phyloP scores from a whole-genome alignment of 1,140 invertebrate genomes.

The Pseudomyrmex cubaensis region DNA sequence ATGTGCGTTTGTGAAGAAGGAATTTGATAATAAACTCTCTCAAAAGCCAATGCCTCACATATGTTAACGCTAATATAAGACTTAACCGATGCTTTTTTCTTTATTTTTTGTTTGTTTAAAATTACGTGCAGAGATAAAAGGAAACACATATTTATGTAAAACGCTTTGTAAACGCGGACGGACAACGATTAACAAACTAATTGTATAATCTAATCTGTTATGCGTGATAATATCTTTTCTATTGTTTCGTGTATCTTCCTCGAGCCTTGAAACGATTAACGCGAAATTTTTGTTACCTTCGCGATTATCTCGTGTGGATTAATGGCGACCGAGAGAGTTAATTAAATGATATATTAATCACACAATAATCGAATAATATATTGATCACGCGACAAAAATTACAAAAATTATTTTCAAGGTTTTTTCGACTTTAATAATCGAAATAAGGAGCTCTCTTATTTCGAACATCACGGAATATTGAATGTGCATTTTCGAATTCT shows the following conservation, averaged over 20 bases:
- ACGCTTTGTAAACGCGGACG: background rate
- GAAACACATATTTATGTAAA: too few relatives aligned
- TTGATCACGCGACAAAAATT: background rate
- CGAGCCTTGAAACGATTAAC: conserved; percentile 6
- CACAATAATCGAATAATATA: too few relatives aligned
- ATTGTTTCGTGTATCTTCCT: background rate
- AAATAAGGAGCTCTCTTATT: too few relatives aligned
- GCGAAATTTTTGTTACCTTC: background rate
- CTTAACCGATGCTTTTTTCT: too few relatives aligned
- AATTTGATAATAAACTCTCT: conserved; percentile 2
- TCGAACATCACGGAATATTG: too few relatives aligned
- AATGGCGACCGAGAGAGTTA: background rate
- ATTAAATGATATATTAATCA: too few relatives aligned
- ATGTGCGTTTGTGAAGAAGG: background rate
- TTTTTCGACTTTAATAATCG: background rate
- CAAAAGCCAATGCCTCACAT: background rate
- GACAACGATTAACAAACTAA: conserved; percentile 30
- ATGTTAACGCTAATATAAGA: too few relatives aligned
- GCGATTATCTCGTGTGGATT: background rate
- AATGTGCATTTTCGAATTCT: background rate
- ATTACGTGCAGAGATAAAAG: background rate
- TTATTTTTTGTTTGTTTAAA: background rate
- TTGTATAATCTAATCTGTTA: conserved; percentile 31
- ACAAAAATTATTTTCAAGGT: background rate
- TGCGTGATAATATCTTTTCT: conserved; percentile 6